Percentiles rank a stretch among this genome's conserved stretches.
Evolutionary conservation across 1,140 invertebrate genomes (phyloP).

Genomic region (Drosophila persimilis): DNA sequence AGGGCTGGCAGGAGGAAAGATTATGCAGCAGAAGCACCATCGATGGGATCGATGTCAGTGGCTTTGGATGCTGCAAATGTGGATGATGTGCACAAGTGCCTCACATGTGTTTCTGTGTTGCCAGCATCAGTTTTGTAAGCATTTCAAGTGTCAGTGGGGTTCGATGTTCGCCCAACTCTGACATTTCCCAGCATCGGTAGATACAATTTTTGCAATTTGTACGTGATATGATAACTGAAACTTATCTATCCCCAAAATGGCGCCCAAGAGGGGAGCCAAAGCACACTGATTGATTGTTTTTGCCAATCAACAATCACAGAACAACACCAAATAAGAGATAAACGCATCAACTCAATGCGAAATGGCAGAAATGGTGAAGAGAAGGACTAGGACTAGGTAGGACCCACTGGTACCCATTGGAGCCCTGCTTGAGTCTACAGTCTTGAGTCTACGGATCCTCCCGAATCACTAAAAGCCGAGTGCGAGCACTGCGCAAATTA

Average conservation of each 20-base stretch:
- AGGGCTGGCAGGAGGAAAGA: slow-evolving; percentile 4
- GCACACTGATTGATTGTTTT: slow-evolving; percentile 38
- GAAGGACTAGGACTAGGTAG: too few relatives aligned
- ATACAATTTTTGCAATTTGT: slow-evolving; percentile 58
- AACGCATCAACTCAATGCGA: slow-evolving; percentile 20
- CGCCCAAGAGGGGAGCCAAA: slow-evolving; percentile 17
- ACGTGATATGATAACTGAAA: slow-evolving; percentile 60
- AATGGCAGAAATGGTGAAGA: not conserved
- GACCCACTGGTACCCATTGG: too few relatives aligned
- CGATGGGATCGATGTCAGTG: slow-evolving; percentile 68
- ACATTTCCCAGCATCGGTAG: slow-evolving; percentile 35
- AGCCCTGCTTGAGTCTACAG: too few relatives aligned
- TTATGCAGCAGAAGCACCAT: slow-evolving; percentile 46
- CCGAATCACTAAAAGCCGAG: too few relatives aligned
- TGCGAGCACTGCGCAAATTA: too few relatives aligned
- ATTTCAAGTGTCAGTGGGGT: slow-evolving; percentile 36
- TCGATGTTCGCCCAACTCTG: slow-evolving; percentile 28
- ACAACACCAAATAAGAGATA: slow-evolving; percentile 13
- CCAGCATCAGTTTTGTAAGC: not conserved
- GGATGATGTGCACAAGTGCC: slow-evolving; percentile 52
- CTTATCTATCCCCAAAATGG: slow-evolving; percentile 31
- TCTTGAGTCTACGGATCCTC: too few relatives aligned
- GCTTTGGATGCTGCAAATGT: slow-evolving; percentile 3
- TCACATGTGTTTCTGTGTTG: slow-evolving; percentile 32
- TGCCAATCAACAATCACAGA: slow-evolving; percentile 7